Evolutionary conservation across 2,888 invertebrate species (phyloP).

Genomic region (Pyrrhia umbra): DNA sequence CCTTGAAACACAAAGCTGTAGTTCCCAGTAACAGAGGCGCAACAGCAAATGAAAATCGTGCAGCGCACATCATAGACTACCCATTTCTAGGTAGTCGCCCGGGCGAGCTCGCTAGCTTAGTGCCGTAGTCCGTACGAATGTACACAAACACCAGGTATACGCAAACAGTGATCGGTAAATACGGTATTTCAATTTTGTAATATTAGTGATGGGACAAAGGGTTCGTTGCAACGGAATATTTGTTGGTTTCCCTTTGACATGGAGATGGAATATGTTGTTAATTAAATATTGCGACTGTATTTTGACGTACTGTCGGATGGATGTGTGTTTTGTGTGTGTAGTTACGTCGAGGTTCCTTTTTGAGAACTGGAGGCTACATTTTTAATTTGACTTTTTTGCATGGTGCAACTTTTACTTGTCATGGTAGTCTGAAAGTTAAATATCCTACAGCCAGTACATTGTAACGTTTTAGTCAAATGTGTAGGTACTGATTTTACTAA

Average conservation of each 20-base stretch:
- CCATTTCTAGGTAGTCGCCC: slow-evolving; percentile 26
- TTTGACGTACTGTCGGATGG: slow-evolving; percentile 29
- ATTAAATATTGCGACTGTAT: slow-evolving; percentile 32
- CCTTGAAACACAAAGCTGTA: slow-evolving; percentile 31
- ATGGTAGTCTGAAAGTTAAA: too few species aligned
- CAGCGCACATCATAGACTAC: slow-evolving; percentile 8
- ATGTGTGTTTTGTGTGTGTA: slow-evolving; percentile 5
- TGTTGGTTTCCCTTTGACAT: slow-evolving; percentile 46
- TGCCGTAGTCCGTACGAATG: not conserved
- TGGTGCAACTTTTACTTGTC: too few species aligned
- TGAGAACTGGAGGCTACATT: not conserved
- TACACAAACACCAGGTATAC: slow-evolving; percentile 15
- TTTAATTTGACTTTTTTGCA: too few species aligned
- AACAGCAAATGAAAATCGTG: slow-evolving; percentile 20
- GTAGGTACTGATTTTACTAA: too few species aligned
- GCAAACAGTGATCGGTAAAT: slow-evolving; percentile 32
- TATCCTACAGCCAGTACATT: too few species aligned
- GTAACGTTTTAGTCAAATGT: too few species aligned
- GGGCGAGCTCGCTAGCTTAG: slow-evolving; percentile 29
- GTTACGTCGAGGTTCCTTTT: slow-evolving; percentile 8
- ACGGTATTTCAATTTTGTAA: slow-evolving; percentile 39
- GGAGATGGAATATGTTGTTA: slow-evolving; percentile 22
- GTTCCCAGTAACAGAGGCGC: slow-evolving; percentile 28
- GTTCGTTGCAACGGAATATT: slow-evolving; percentile 36
- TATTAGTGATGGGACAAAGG: slow-evolving; percentile 37